Percentiles rank a stretch among this genome's conserved stretches.
phyloP scores from a whole-genome alignment of 2,797 vertebrate genomes.

The Avahi laniger region DNA sequence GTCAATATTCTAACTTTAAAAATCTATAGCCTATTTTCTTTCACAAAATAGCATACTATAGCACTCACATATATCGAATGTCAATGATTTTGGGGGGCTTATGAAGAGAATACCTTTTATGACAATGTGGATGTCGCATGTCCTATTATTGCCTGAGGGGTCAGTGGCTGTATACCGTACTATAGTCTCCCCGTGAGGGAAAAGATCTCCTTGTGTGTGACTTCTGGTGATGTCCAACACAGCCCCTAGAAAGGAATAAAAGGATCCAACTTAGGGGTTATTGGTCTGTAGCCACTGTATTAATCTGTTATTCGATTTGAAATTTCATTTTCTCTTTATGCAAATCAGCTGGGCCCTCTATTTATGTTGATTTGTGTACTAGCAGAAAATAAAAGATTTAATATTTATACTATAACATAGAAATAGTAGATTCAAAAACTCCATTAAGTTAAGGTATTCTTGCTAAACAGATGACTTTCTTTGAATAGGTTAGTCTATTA shows the following conservation, averaged over 20 bases:
- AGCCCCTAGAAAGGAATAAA: slow-evolving; percentile 84
- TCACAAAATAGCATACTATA: neutral
- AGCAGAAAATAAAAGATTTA: slow-evolving; percentile 6
- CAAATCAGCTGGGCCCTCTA: neutral
- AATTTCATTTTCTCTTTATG: slow-evolving; percentile 22
- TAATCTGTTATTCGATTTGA: neutral
- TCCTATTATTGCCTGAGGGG: slow-evolving; percentile 93
- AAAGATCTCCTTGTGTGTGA: slow-evolving; percentile 90
- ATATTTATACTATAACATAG: neutral
- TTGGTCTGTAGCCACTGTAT: neutral
- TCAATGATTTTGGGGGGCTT: neutral
- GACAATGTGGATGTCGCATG: slow-evolving; percentile 92
- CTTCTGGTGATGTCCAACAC: slow-evolving; percentile 88
- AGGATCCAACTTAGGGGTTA: neutral
- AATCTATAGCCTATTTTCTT: neutral
- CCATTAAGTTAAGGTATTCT: neutral
- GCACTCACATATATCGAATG: neutral
- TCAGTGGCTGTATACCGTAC: slow-evolving; percentile 93
- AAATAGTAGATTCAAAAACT: neutral
- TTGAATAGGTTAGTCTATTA: neutral
- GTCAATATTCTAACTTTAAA: neutral
- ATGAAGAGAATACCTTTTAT: slow-evolving; percentile 89
- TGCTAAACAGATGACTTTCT: neutral
- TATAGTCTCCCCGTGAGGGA: slow-evolving; percentile 92
- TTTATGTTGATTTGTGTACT: neutral